Evolutionary conservation across 2,113 vertebrate genomes (phyloP).

Genomic region (Syngnathus scovelli): DNA sequence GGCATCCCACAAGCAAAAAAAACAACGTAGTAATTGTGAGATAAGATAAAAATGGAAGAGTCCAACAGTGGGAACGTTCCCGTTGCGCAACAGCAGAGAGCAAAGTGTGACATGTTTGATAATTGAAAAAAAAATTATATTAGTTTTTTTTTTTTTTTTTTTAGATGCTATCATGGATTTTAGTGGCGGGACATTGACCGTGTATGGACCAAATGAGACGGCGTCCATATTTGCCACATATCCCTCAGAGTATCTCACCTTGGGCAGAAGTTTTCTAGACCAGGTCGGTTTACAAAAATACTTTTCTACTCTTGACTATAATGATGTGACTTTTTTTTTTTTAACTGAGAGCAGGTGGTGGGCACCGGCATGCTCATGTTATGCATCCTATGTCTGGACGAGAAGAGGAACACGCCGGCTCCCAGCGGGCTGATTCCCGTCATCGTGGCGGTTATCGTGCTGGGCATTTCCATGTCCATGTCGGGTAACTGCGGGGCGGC

Average conservation of each 20-base stretch:
- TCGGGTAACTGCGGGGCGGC: conserved; percentile 76
- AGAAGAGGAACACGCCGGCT: conserved; percentile 69
- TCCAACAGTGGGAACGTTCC: not conserved
- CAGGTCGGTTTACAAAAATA: conserved; percentile 63
- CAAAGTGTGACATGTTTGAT: not conserved
- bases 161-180: conserved; percentile 74
- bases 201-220: conserved; percentile 74
- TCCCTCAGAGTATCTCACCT: conserved; percentile 64
- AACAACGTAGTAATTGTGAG: not conserved
- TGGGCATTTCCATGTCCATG: conserved; percentile 74
- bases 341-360: conserved; percentile 62
- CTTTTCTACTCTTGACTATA: not conserved
- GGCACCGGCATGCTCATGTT: conserved; percentile 72
- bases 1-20: not conserved
- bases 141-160: conserved; percentile 13
- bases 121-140: not conserved
- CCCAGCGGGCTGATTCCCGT: conserved; percentile 71
- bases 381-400: conserved; percentile 70
- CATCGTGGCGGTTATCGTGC: conserved; percentile 67
- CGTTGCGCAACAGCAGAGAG: not conserved
- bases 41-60: not conserved
- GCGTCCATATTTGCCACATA: conserved; percentile 85
- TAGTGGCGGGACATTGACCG: conserved; percentile 70
- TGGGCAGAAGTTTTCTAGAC: conserved; percentile 73
- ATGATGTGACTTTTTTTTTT: not conserved